Evolutionary conservation across 2,113 vertebrate species (phyloP).

Genomic region (Coryphaenoides rupestris): DNA sequence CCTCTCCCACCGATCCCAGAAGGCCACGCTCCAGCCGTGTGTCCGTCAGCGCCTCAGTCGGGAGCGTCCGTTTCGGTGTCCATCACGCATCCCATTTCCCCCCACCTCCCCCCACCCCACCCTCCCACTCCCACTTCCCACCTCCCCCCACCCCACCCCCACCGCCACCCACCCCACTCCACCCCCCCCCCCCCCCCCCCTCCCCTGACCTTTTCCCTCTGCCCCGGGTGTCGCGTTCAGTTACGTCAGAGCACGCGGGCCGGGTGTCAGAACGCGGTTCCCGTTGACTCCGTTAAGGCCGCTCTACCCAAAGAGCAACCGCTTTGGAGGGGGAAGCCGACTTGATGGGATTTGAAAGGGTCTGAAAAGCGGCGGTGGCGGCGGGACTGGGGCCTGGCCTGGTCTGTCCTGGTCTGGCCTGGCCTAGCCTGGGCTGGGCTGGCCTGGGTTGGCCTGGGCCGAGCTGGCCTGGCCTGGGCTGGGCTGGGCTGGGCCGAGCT

Average conservation of each 20-base stretch:
- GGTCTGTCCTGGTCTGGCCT: too few relatives aligned
- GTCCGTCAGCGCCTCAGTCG: slow-evolving; percentile 66
- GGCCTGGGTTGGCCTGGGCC: too few relatives aligned
- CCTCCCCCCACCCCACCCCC: too few relatives aligned
- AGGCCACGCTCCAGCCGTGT: slow-evolving; percentile 70
- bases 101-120: slow-evolving; percentile 40
- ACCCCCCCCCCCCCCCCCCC: too few relatives aligned
- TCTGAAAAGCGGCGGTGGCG: slow-evolving; percentile 42
- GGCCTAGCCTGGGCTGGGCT: too few relatives aligned
- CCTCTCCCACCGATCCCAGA: slow-evolving; percentile 71
- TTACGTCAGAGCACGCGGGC: slow-evolving; percentile 63
- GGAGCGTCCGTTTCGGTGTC: slow-evolving; percentile 65
- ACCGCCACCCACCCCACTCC: too few relatives aligned
- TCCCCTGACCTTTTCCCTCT: slow-evolving; percentile 70
- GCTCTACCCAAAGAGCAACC: slow-evolving; percentile 61
- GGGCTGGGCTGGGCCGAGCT: too few relatives aligned
- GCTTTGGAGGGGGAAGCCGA: slow-evolving; percentile 55
- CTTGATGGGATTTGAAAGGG: slow-evolving; percentile 59
- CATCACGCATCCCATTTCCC: slow-evolving; percentile 38
- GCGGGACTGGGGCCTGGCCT: too few relatives aligned
- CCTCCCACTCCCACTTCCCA: too few relatives aligned
- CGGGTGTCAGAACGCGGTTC: slow-evolving; percentile 61
- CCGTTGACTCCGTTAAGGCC: slow-evolving; percentile 62
- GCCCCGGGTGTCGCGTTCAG: slow-evolving; percentile 64
- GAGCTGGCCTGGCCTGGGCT: slow-evolving; percentile 23